Conservation (phyloP, 2,888 invertebrate genomes). For the Adineta ricciae region DNA sequence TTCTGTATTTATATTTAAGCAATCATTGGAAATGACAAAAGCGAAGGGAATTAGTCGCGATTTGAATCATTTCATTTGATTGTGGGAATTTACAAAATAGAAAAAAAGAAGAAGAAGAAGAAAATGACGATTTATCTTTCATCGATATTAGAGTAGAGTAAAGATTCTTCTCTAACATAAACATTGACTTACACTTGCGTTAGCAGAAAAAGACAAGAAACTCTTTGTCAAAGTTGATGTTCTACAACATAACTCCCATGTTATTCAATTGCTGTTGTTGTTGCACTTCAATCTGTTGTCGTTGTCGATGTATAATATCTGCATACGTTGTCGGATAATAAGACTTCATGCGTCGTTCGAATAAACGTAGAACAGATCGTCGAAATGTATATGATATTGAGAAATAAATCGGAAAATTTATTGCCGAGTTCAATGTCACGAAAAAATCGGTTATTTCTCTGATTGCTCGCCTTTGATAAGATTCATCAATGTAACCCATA, state of each 20-base stretch:
- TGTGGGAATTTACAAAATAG: too few species aligned
- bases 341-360: not conserved
- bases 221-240: too few species aligned
- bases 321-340: not conserved
- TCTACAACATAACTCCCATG: not conserved
- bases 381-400: conserved; percentile 24
- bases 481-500: conserved; percentile 30
- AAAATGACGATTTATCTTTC: too few species aligned
- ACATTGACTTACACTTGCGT: not conserved
- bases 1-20: too few species aligned
- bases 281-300: not conserved
- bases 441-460: conserved; percentile 31
- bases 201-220: not conserved
- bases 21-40: too few species aligned
- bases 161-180: not conserved
- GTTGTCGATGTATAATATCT: not conserved
- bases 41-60: too few species aligned
- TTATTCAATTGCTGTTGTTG: not conserved
- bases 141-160: too few species aligned
- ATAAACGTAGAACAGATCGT: not conserved
- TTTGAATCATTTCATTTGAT: too few species aligned
- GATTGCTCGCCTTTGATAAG: conserved; percentile 24
- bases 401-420: conserved; percentile 33
- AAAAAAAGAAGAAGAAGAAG: too few species aligned
- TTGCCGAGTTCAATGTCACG: conserved; percentile 30